These are phyloP conservation scores for Enteromius fasciolatus DNA, from an alignment of 2,797 vertebrate species.

Conservation along the genomic window DNA sequence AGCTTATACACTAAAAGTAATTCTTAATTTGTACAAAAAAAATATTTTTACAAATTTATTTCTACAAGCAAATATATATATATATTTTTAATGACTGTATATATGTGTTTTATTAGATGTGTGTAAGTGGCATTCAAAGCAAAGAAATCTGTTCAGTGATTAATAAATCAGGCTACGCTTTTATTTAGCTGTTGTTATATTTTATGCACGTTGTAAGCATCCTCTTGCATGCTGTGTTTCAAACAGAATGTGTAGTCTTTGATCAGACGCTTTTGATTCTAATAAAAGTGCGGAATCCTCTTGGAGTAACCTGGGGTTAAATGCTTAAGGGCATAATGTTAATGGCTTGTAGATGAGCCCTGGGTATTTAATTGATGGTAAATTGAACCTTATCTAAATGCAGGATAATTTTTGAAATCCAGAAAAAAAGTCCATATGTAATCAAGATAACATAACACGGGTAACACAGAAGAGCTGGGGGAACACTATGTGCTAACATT, in stretches of 20 bases:
- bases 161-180: background rate
- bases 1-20: background rate
- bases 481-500: conserved; percentile 32
- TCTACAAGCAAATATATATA: background rate
- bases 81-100: no score
- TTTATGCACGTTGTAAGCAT: background rate
- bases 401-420: background rate
- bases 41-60: background rate
- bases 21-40: background rate
- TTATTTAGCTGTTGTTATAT: background rate
- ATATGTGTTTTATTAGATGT: background rate
- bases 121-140: background rate
- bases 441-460: background rate
- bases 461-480: background rate
- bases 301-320: background rate
- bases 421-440: background rate
- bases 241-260: background rate
- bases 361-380: background rate
- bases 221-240: conserved; percentile 8
- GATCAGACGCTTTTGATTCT: background rate
- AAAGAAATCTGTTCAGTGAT: background rate
- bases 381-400: conserved; percentile 13
- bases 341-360: background rate
- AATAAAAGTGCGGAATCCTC: background rate
- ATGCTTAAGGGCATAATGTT: background rate